Evolutionary conservation across 2,797 vertebrate species (phyloP).

Genomic region (Mormyrus hasselquistii): DNA sequence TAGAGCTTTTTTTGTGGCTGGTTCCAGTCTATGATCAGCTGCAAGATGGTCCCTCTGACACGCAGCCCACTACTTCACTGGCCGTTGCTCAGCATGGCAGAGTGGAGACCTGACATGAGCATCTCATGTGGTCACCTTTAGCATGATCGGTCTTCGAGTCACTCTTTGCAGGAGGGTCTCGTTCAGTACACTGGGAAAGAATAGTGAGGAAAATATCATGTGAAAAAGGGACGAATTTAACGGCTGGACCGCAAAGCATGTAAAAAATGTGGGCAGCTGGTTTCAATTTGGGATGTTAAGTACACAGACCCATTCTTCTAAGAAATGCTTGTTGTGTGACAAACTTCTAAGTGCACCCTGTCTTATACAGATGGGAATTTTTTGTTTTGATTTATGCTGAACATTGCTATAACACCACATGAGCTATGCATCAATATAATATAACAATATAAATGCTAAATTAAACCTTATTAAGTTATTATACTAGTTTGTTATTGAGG

Average conservation of each 20-base stretch:
- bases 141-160: neutral
- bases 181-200: neutral
- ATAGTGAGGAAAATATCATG: neutral
- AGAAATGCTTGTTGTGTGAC: neutral
- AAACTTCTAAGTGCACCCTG: neutral
- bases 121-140: neutral
- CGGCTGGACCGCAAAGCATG: neutral
- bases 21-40: neutral
- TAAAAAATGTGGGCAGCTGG: constrained; percentile 11
- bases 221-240: neutral
- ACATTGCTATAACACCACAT: neutral
- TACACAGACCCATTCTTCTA: neutral
- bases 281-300: neutral
- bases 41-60: neutral
- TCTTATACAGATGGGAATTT: neutral
- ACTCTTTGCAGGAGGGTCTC: neutral
- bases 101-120: neutral
- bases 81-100: neutral
- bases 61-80: neutral
- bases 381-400: neutral
- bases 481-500: neutral
- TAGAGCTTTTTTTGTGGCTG: neutral
- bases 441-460: neutral
- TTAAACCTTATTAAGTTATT: neutral
- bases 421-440: neutral